Conservation (phyloP, 1,140 invertebrate genomes). For the Neodiprion lecontei region DNA sequence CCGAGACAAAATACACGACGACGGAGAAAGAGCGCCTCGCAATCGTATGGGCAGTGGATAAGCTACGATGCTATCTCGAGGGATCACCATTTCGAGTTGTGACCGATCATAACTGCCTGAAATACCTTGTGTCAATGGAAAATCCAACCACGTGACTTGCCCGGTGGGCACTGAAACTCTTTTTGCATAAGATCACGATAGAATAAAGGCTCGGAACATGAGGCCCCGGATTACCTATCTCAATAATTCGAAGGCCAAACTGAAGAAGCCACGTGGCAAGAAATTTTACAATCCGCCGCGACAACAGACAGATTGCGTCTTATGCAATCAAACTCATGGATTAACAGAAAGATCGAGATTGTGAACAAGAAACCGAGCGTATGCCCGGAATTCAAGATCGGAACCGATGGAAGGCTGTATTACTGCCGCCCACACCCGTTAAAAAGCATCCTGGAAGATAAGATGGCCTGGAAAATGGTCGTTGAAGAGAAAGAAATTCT, state of each 20-base stretch:
- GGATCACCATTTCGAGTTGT: constrained; percentile 48
- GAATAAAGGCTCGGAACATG: constrained; percentile 40
- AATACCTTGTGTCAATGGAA: constrained; percentile 48
- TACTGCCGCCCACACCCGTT: background rate
- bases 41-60: too few relatives aligned
- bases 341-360: too few relatives aligned
- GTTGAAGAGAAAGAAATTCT: constrained; percentile 21
- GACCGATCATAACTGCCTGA: constrained; percentile 52
- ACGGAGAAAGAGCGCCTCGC: too few relatives aligned
- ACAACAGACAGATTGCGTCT: background rate
- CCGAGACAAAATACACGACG: too few relatives aligned
- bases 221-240: constrained; percentile 41
- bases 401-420: background rate
- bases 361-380: background rate
- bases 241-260: too few relatives aligned
- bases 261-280: background rate
- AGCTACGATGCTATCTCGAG: background rate
- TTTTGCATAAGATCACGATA: constrained; percentile 41
- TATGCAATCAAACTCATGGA: background rate
- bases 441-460: background rate
- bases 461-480: constrained; percentile 22
- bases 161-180: constrained; percentile 29
- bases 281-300: background rate
- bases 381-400: background rate
- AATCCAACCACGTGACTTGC: constrained; percentile 35